A percentile compares a stretch with the other conserved stretches of the same genome.
These are phyloP conservation scores for Diarsia mendica DNA, from an alignment of 2,888 invertebrate genomes.

Conservation along the genomic window DNA sequence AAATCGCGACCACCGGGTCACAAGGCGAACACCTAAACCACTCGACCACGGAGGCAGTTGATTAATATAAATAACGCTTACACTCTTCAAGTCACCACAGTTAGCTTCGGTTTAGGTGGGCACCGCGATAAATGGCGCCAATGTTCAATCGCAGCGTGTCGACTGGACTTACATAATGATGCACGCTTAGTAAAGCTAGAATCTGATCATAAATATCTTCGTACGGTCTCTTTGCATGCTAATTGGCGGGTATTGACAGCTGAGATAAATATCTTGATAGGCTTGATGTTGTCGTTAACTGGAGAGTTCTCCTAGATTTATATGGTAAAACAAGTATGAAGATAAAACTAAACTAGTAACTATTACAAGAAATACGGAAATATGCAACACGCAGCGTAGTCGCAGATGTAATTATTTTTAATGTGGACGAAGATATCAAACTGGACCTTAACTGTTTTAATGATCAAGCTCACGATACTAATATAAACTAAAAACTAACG, in stretches of 20 bases:
- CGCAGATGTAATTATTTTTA: background rate
- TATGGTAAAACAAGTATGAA: conserved; percentile 5
- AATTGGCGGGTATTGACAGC: background rate
- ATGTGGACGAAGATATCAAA: background rate
- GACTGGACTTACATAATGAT: conserved; percentile 12
- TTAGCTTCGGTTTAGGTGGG: background rate
- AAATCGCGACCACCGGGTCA: too few relatives aligned
- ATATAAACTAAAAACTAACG: background rate
- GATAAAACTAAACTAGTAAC: conserved; percentile 3
- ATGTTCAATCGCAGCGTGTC: conserved; percentile 8
- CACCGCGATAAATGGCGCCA: background rate
- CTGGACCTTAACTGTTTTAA: background rate
- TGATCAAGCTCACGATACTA: background rate
- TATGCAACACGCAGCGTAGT: background rate
- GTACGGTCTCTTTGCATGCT: conserved; percentile 15
- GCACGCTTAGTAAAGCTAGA: conserved; percentile 15
- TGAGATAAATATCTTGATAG: conserved; percentile 15
- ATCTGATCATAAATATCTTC: conserved; percentile 14
- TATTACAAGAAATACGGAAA: background rate
- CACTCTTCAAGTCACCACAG: background rate
- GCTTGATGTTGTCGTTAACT: conserved; percentile 12
- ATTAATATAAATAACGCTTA: background rate
- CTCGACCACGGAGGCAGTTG: too few relatives aligned
- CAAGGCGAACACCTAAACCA: too few relatives aligned
- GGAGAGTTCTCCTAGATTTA: background rate